Conservation (phyloP, 2,113 vertebrate genomes). For the Geococcyx californianus region DNA sequence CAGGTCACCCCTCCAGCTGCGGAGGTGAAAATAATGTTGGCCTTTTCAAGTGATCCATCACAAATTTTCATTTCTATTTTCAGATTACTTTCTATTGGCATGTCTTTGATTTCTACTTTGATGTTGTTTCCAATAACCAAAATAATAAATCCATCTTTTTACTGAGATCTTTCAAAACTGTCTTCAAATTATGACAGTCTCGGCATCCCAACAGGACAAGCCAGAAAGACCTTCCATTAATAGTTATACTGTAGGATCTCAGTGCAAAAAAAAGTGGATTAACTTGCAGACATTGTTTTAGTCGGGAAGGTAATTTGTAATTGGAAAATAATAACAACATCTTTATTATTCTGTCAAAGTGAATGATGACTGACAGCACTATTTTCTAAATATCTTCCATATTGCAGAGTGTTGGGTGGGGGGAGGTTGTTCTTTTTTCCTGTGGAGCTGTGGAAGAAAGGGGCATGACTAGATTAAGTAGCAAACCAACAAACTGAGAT, state of each 20-base stretch:
- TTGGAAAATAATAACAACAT: background rate
- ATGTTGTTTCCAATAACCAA: conserved; percentile 25
- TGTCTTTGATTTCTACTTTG: conserved; percentile 34
- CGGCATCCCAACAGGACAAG: background rate
- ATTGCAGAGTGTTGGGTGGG: background rate
- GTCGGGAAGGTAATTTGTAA: background rate
- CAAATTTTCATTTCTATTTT: conserved; percentile 35
- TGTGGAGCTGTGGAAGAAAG: background rate
- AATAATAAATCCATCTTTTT: conserved; percentile 19
- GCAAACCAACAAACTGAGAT: background rate
- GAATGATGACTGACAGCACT: background rate
- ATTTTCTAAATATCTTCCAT: background rate
- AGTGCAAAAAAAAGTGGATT: background rate
- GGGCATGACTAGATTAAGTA: background rate
- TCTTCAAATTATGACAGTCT: background rate
- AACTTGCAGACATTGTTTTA: background rate
- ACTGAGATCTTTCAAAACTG: background rate
- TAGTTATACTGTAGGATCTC: background rate
- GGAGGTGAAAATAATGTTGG: conserved; percentile 16
- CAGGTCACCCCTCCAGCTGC: background rate
- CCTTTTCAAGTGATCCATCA: conserved; percentile 46
- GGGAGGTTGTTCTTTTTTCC: background rate
- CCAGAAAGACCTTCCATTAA: background rate
- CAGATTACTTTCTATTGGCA: background rate
- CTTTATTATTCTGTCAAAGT: background rate